Evolutionary conservation across 37 sponge, comb jelly and placozoan genomes (phyloP), one percentile per base, ranked within the genome.

Genomic region (Oopsacas minuta): DNA sequence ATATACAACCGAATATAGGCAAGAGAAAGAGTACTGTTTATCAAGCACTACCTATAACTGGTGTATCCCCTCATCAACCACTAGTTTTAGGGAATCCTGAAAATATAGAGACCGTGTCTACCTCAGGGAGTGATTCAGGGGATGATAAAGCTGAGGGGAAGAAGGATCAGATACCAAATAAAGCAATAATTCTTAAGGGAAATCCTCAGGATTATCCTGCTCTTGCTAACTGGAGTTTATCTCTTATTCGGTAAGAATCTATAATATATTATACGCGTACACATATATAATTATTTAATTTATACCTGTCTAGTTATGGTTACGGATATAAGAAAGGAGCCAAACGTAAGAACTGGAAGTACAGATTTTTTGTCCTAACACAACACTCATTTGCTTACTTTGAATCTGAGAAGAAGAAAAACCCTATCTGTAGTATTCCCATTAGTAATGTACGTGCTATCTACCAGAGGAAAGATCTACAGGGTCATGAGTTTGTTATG

Each of bases 331-430:
- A 61, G 75, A 61, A 61, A 34, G 75, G 75, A n/a, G 75, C 75
- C 75, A 61, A 61, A 34, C 75, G 75, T 5, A 61, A 61, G 30
- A 61, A 61, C 75, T 61, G 75, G 75, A 61, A 61, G 75, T 61
- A 61, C 75, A 25, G 75, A 5, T 61, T 61, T 34, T 61, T 61
- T 34, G 75, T 61, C 17, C 20, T 61, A 5, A 61, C 75, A 5
- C 75, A 61, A 34, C 75, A 61, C 75, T 61, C 75, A 34, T 61
- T 61, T 34, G 75, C 75, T 3, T 61, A 61, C 75, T 61, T 61
- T 34, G 75, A 61, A 34, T 20, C 75, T 34, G 75, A 61, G 75
- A 61, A 61, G 75, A 61, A 61, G 75, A 61, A 61, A 34, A 61
- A 61, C 75, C 75, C 75, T 25, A 61, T 61, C 20, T 10, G 28